Conservation (phyloP, 1,140 invertebrate genomes). For the Rhagoletis zephyria region DNA sequence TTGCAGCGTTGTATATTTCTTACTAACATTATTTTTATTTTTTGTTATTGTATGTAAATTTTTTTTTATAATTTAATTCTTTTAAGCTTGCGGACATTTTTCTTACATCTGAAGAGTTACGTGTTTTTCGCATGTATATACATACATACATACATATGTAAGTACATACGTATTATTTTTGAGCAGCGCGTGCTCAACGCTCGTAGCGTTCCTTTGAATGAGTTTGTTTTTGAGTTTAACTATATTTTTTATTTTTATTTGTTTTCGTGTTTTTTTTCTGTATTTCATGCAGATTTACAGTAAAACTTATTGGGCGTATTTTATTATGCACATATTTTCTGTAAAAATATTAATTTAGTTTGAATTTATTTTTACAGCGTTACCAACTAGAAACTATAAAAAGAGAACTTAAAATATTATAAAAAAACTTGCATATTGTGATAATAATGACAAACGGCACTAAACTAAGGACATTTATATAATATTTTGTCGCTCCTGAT, state of each 20-base stretch:
- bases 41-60: neutral
- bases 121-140: too few species aligned
- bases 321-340: slow-evolving; percentile 2
- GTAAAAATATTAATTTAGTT: slow-evolving; percentile 29
- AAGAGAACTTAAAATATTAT: neutral
- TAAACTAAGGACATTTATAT: slow-evolving; percentile 12
- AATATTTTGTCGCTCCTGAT: neutral
- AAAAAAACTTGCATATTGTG: slow-evolving; percentile 20
- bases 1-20: slow-evolving; percentile 12
- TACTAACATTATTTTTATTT: slow-evolving; percentile 30
- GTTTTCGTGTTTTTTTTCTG: slow-evolving; percentile 1
- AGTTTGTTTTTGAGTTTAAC: slow-evolving; percentile 32
- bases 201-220: neutral
- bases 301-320: neutral
- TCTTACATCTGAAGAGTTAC: neutral
- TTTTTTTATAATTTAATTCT: slow-evolving; percentile 27
- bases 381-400: neutral
- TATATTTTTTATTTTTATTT: neutral
- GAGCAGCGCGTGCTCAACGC: neutral
- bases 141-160: too few species aligned
- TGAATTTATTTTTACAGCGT: slow-evolving; percentile 15
- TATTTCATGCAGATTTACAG: slow-evolving; percentile 19
- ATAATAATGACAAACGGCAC: slow-evolving; percentile 45
- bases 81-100: slow-evolving; percentile 1
- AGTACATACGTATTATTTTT: too few species aligned